Conservation (phyloP, 2,797 vertebrate species). For the Gymnothorax javanicus region DNA sequence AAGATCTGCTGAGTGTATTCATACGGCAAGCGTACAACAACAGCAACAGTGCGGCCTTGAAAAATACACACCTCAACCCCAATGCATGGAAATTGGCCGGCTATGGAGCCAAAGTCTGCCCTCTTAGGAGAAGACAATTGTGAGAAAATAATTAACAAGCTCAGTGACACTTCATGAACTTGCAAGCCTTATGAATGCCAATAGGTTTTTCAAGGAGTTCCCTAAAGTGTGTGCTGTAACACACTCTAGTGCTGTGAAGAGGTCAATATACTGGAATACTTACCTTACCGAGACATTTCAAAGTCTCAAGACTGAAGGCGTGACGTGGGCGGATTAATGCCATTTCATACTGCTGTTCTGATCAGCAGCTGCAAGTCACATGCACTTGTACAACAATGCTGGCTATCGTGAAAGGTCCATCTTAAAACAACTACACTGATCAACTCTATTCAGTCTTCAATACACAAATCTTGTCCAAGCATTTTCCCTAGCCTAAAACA, state of each 20-base stretch:
- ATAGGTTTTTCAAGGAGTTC: background rate
- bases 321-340: background rate
- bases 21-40: background rate
- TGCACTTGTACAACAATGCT: background rate
- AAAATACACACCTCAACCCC: background rate
- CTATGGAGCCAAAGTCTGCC: background rate
- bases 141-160: background rate
- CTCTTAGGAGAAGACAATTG: background rate
- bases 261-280: background rate
- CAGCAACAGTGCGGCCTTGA: background rate
- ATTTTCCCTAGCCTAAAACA: background rate
- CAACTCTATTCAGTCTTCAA: background rate
- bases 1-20: background rate
- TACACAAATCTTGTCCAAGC: background rate
- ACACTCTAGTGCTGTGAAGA: background rate
- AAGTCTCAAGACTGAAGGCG: background rate
- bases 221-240: background rate
- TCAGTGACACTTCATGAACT: background rate
- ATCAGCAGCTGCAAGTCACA: background rate
- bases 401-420: background rate
- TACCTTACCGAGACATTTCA: background rate
- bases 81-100: background rate
- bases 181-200: background rate
- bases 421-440: background rate
- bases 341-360: slow-evolving; percentile 2